Evolutionary conservation across 1,140 invertebrate genomes (phyloP), one percentile per base, ranked within the genome.

Genomic region (Trypoxylus dichotomus): DNA sequence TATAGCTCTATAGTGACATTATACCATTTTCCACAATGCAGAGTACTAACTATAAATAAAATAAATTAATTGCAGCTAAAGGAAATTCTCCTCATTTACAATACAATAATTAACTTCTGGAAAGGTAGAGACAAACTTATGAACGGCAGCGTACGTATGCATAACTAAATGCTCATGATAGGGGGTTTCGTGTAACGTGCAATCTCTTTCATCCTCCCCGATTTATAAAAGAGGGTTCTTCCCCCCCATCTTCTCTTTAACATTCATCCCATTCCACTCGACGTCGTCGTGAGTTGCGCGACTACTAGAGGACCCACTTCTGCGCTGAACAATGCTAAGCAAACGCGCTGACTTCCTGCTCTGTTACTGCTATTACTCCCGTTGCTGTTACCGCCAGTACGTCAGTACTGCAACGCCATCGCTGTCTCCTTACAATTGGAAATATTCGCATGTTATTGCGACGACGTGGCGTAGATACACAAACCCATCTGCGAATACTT

Each of bases 221-320:
- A 54, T 54, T 54, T 54, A n/a, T 54, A 54, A 54, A 54, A 54
- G 47, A 54, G 47, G 47, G 47, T 54, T n/a, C 47, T 54, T 54
- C 19, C n/a, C 47, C n/a, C 47, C 15, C 32, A 15, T 19, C 47
- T 19, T 54, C 47, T 54, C 47, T 54, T 54, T 54, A 19, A 6
- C 19, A n/a, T 54, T 54, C 47, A n/a, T 54, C 47, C 47, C 47
- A 6, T 54, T 54, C 47, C 47, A 54, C 19, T 54, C 47, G 47
- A 54, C 47, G 19, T 43, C 15, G 19, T n/a, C 15, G 47, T 15
- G 42, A 43, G 42, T 54, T 19, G 47, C 47, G 15, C 47, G 47
- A n/a, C 47, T 54, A 54, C n/a, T 54, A 54, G 47, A 54, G 19
- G 19, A 54, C 5, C 47, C 47, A n/a, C 47, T 43, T 43, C 42